A percentile compares a stretch with the other conserved stretches of the same genome.
phyloP scores from a whole-genome alignment of 2,113 vertebrate species.

The Corapipo altera region DNA sequence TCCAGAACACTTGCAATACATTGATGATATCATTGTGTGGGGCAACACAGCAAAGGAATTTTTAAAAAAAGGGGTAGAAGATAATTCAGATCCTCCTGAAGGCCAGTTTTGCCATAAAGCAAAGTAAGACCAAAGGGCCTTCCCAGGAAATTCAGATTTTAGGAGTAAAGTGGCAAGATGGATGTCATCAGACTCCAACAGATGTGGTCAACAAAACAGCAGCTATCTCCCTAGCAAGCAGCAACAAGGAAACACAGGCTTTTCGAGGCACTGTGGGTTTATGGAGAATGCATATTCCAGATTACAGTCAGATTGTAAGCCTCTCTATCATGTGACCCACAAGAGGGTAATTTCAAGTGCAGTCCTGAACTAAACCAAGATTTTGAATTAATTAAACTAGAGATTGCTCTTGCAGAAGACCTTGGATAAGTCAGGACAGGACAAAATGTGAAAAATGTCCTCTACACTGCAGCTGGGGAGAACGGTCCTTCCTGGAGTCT shows the following conservation, averaged over 20 bases:
- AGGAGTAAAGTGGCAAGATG: neutral
- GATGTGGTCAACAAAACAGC: neutral
- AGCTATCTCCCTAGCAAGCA: neutral
- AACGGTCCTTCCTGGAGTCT: neutral
- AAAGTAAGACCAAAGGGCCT: neutral
- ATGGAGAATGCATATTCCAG: neutral
- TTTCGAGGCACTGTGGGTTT: neutral
- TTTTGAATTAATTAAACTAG: neutral
- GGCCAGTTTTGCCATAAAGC: neutral
- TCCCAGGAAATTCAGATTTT: neutral
- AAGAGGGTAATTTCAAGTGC: neutral
- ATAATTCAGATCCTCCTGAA: neutral
- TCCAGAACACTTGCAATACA: neutral
- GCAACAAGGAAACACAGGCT: neutral
- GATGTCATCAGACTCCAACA: neutral
- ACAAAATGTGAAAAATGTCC: neutral
- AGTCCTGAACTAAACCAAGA: neutral
- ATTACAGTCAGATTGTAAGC: neutral
- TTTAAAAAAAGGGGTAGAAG: neutral
- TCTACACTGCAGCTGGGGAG: neutral
- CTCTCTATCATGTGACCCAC: neutral
- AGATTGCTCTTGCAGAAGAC: neutral
- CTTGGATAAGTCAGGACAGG: neutral
- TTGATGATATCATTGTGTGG: neutral
- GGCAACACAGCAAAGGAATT: neutral